These are phyloP conservation scores for Archips xylosteana DNA, from an alignment of 2,888 invertebrate species.

Conservation along the genomic window DNA sequence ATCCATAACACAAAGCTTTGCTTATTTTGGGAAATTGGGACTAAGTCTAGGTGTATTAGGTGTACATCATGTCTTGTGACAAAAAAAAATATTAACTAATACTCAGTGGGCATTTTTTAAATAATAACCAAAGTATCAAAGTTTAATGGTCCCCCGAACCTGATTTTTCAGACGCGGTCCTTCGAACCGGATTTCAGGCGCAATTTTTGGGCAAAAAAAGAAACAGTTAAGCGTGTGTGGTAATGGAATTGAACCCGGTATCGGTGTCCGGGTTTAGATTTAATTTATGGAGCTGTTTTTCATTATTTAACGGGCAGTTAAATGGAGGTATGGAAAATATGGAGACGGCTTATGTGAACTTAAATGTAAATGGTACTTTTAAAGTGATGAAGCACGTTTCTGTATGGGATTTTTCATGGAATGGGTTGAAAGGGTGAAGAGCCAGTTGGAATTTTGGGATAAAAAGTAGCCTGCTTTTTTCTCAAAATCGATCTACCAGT, in stretches of 20 bases:
- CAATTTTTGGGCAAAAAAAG: constrained; percentile 13
- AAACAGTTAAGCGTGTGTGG: constrained; percentile 22
- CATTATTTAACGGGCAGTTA: constrained; percentile 41
- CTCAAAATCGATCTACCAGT: too few species aligned
- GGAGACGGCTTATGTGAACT: constrained; percentile 17
- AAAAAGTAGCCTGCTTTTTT: too few species aligned
- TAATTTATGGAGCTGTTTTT: constrained; percentile 42
- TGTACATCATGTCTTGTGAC: too few species aligned
- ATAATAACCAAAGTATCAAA: background rate
- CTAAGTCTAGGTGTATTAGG: too few species aligned
- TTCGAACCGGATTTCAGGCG: constrained; percentile 5
- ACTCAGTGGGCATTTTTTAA: background rate
- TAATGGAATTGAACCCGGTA: constrained; percentile 27
- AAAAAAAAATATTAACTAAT: too few species aligned
- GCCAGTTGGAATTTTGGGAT: too few species aligned
- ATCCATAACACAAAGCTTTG: too few species aligned
- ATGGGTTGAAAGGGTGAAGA: too few species aligned
- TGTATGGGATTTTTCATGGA: too few species aligned
- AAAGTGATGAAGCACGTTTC: background rate
- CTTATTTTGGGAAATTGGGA: too few species aligned
- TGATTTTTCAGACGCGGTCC: background rate
- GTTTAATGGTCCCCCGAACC: constrained; percentile 11
- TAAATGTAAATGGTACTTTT: background rate
- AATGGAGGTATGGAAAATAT: background rate
- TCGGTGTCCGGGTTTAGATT: constrained; percentile 34